Conservation (phyloP, 2,797 vertebrate species). For the Natrix natrix region DNA sequence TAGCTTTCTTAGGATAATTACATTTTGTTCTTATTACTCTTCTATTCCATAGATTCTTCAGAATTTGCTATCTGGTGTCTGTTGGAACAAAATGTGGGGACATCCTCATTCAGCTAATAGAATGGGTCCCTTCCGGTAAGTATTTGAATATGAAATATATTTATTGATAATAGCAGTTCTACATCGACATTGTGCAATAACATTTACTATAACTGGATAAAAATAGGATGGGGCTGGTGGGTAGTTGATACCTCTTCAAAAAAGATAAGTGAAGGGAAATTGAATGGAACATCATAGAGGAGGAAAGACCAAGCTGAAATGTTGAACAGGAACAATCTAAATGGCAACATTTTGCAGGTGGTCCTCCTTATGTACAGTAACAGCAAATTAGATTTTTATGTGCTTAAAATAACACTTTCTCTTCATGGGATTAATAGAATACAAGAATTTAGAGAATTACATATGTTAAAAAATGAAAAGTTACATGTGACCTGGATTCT, state of each 20-base stretch:
- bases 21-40: conserved; percentile 26
- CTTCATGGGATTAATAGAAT: background rate
- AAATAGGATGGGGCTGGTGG: background rate
- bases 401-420: background rate
- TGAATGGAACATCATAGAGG: background rate
- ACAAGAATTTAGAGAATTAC: background rate
- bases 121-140: conserved; percentile 76
- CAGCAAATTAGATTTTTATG: background rate
- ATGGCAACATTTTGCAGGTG: background rate
- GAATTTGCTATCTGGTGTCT: conserved; percentile 46
- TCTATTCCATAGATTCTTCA: conserved; percentile 60
- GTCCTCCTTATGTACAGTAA: background rate
- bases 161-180: conserved; percentile 1
- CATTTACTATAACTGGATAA: background rate
- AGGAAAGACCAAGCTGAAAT: background rate
- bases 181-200: background rate
- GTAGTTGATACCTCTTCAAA: background rate
- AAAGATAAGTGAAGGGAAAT: background rate
- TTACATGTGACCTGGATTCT: background rate
- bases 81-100: conserved; percentile 73
- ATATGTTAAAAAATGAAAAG: background rate
- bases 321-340: background rate
- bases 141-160: conserved; percentile 13
- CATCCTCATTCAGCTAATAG: conserved; percentile 75
- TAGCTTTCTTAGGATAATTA: background rate